Percentiles rank a stretch among this genome's conserved stretches.
Conservation (phyloP, 2,888 invertebrate species). For the Megastigmus dorsalis region DNA sequence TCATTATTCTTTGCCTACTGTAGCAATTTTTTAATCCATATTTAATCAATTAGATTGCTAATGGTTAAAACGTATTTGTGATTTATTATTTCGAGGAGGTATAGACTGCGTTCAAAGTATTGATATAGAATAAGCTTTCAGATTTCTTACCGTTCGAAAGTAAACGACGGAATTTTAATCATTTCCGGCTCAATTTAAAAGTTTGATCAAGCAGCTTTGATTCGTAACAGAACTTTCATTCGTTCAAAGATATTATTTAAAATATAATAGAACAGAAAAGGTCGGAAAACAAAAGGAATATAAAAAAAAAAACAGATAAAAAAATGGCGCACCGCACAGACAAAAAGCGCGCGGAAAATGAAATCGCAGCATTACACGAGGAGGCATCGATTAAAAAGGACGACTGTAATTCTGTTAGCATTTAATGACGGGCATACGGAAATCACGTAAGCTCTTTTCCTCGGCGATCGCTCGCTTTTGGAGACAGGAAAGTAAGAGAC, state of each 20-base stretch:
- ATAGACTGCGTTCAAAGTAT: too few relatives aligned
- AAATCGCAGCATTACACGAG: background rate
- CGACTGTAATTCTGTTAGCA: conserved; percentile 30
- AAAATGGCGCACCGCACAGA: too few relatives aligned
- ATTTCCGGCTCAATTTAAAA: conserved; percentile 4
- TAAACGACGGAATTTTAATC: too few relatives aligned
- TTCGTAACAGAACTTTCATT: background rate
- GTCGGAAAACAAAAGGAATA: background rate
- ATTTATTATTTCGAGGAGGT: too few relatives aligned
- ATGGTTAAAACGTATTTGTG: too few relatives aligned
- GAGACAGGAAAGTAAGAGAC: background rate
- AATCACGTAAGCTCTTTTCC: conserved; percentile 44
- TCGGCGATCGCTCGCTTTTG: conserved; percentile 9
- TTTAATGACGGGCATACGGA: conserved; percentile 23
- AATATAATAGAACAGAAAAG: background rate
- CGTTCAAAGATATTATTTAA: background rate
- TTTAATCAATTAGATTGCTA: too few relatives aligned
- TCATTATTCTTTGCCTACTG: too few relatives aligned
- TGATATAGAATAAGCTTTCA: too few relatives aligned
- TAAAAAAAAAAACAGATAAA: too few relatives aligned
- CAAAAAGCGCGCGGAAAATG: too few relatives aligned
- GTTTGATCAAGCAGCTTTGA: conserved; percentile 18
- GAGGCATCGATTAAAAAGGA: conserved; percentile 9
- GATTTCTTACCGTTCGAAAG: too few relatives aligned
- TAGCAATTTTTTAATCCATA: too few relatives aligned